Evolutionary conservation across 2,888 invertebrate genomes (phyloP).

Genomic region (Andricus curvator): DNA sequence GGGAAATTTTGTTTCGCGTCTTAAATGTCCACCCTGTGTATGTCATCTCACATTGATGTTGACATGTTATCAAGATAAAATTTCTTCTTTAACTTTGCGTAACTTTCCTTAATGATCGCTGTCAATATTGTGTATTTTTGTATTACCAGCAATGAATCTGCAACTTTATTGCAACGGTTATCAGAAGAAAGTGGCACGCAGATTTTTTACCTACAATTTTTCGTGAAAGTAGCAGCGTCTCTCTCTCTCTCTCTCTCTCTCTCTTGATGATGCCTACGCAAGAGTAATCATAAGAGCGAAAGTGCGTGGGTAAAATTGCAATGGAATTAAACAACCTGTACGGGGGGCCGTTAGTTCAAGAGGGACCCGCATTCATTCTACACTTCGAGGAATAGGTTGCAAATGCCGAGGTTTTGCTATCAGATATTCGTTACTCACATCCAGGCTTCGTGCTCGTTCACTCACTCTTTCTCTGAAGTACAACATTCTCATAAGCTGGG

Average conservation of each 20-base stretch:
- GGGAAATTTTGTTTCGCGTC: no score
- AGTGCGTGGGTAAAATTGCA: conserved; percentile 64
- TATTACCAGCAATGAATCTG: conserved; percentile 24
- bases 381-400: conserved; percentile 59
- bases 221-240: conserved; percentile 23
- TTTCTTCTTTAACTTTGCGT: background rate
- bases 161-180: conserved; percentile 17
- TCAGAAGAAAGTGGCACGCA: conserved; percentile 15
- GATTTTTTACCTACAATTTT: conserved; percentile 4
- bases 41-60: no score
- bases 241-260: background rate
- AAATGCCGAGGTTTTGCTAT: conserved; percentile 66
- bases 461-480: background rate
- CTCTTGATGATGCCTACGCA: conserved; percentile 45
- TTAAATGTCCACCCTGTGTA: no score
- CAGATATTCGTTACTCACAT: conserved; percentile 69
- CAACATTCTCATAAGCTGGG: background rate
- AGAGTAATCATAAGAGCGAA: conserved; percentile 54
- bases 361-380: conserved; percentile 65
- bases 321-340: conserved; percentile 56
- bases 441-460: conserved; percentile 36
- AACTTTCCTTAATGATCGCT: background rate
- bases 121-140: background rate
- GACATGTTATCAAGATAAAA: background rate
- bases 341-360: conserved; percentile 63